Evolutionary conservation across 2,797 vertebrate genomes (phyloP).

Genomic region (Thalassophryne amazonica): DNA sequence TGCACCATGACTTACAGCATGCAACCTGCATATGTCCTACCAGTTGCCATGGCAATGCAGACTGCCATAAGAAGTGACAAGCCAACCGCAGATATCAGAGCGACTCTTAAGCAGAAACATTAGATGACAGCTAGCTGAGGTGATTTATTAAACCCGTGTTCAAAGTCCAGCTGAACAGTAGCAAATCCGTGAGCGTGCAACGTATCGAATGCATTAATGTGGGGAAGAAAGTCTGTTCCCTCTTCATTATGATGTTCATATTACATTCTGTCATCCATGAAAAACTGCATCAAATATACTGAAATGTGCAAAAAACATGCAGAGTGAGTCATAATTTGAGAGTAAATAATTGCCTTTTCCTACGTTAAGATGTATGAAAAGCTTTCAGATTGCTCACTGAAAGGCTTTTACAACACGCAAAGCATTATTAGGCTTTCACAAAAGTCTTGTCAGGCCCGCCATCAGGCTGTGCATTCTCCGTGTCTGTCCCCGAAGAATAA

Average conservation of each 20-base stretch:
- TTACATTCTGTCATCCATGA: slow-evolving; percentile 58
- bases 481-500: slow-evolving; percentile 83
- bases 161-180: slow-evolving; percentile 72
- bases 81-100: slow-evolving; percentile 69
- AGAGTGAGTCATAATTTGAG: slow-evolving; percentile 80
- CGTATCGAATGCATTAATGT: slow-evolving; percentile 68
- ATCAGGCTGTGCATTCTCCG: slow-evolving; percentile 61
- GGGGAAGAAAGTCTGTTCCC: slow-evolving; percentile 47
- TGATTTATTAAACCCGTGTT: slow-evolving; percentile 73
- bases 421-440: slow-evolving; percentile 89
- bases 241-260: slow-evolving; percentile 64
- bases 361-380: slow-evolving; percentile 85
- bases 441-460: slow-evolving; percentile 83
- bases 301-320: slow-evolving; percentile 47
- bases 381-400: slow-evolving; percentile 78
- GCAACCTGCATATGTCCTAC: slow-evolving; percentile 70
- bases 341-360: slow-evolving; percentile 91
- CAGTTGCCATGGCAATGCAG: slow-evolving; percentile 79
- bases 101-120: slow-evolving; percentile 70
- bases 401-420: slow-evolving; percentile 77
- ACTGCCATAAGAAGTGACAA: slow-evolving; percentile 51
- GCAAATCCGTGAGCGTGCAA: slow-evolving; percentile 68
- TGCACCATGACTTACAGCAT: slow-evolving; percentile 67
- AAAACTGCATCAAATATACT: slow-evolving; percentile 45
- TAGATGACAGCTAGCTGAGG: slow-evolving; percentile 66